phyloP scores from a whole-genome alignment of 2,888 invertebrate species.

The Unio delphinus region DNA sequence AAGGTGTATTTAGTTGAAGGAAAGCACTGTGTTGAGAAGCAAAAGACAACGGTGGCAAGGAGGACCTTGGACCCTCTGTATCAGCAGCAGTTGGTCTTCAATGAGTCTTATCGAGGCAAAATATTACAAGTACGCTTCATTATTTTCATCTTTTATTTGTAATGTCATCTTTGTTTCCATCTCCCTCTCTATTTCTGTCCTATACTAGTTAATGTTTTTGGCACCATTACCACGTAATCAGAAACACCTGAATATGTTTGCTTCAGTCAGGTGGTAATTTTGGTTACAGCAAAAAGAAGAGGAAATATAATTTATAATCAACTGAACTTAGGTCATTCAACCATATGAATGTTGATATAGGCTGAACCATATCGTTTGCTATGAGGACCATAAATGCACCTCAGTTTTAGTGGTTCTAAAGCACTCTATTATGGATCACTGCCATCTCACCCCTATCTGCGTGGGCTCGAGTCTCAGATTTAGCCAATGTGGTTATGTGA shows the following conservation, averaged over 20 bases:
- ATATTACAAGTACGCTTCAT: slow-evolving; percentile 86
- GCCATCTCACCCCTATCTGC: too few relatives aligned
- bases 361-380: too few relatives aligned
- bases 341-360: too few relatives aligned
- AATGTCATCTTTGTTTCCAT: neutral
- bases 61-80: slow-evolving; percentile 97
- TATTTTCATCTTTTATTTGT: slow-evolving; percentile 2
- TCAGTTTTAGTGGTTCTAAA: too few relatives aligned
- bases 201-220: neutral
- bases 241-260: neutral
- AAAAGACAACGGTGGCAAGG: slow-evolving; percentile 94
- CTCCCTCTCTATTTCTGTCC: neutral
- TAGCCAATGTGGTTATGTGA: too few relatives aligned
- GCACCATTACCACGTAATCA: neutral
- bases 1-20: slow-evolving; percentile 99
- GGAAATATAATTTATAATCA: too few relatives aligned
- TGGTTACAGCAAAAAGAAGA: too few relatives aligned
- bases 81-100: slow-evolving; percentile 95
- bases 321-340: too few relatives aligned
- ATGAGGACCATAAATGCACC: too few relatives aligned
- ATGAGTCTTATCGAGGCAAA: slow-evolving; percentile 92
- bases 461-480: too few relatives aligned
- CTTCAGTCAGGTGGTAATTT: too few relatives aligned
- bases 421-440: too few relatives aligned
- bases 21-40: slow-evolving; percentile 97